Evolutionary conservation across 2,888 invertebrate genomes (phyloP), one percentile per base, ranked within the genome.

Genomic region (Stenodera caucasica): DNA sequence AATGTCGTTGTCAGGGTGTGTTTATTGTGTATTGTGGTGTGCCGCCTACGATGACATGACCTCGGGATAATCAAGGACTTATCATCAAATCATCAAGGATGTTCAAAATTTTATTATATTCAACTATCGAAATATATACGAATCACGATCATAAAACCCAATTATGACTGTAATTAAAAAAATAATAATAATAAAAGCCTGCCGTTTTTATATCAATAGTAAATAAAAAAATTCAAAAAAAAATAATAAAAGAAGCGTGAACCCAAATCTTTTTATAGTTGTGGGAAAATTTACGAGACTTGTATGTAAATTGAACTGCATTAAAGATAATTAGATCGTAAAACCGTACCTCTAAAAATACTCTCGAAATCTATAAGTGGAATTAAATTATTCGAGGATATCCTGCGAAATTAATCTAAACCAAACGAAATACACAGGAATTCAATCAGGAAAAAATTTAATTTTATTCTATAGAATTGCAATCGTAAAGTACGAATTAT

Each of bases 321-420:
- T 45, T 52, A 60, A 55, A 55, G 35, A 60, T 60, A 60, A 60
- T 55, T 55, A 52, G 59, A 32, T 55, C 50, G 55, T 60, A 55
- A 60, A 60, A 55, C 45, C 15, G 14, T 40, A 18, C 18, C 11
- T 40, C 11, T 18, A 18, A 3, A 40, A 11, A 40, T 11, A 26
- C 3, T 11, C 18, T 40, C 40, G 21, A 11, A 40, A 15, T 32
- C 32, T 7, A 32, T 40, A n/a, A 14, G 35, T 6, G 15, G 18
- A 26, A 26, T 40, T 40, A 4, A 4, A 12, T 21, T 40, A 9
- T 18, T 18, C 18, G 4, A 21, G 8, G 11, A 40, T 18, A 15
- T 15, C 0, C 2, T 40, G 21, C 40, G 11, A 2, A 40, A 40
- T 40, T 9, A 40, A 40, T 40, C 8, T 37, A 14, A 15, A 37